These are phyloP conservation scores for Apotomis betuletana DNA, from an alignment of 2,888 invertebrate species.

Conservation along the genomic window DNA sequence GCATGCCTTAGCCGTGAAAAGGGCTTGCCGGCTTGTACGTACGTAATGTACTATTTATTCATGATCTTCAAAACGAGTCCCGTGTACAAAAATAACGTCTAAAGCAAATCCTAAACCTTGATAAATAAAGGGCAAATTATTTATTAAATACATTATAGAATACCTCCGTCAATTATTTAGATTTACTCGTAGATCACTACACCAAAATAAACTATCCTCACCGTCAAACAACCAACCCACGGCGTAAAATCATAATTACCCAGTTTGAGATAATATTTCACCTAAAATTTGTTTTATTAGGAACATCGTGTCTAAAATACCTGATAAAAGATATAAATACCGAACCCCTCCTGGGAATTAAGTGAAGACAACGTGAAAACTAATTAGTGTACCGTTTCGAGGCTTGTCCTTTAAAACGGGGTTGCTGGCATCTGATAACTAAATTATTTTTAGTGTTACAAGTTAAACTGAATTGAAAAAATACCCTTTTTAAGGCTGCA, in stretches of 20 bases:
- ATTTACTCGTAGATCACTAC: not conserved
- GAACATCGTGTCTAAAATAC: slow-evolving; percentile 18
- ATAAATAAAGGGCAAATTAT: not conserved
- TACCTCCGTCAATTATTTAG: not conserved
- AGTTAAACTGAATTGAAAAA: not conserved
- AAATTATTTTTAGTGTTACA: slow-evolving; percentile 1
- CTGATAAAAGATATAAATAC: slow-evolving; percentile 21
- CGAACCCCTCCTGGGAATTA: slow-evolving; percentile 12
- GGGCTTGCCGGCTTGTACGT: no score
- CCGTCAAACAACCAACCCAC: not conserved
- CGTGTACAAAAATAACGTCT: no score
- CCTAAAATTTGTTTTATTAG: slow-evolving; percentile 23
- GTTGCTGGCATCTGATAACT: not conserved
- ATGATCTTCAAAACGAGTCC: no score
- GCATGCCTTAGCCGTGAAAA: no score
- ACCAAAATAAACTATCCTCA: not conserved
- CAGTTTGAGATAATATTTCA: slow-evolving; percentile 17
- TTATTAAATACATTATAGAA: not conserved
- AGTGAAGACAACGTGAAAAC: slow-evolving; percentile 28
- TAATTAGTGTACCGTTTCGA: slow-evolving; percentile 23
- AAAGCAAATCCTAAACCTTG: no score
- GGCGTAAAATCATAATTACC: slow-evolving; percentile 1
- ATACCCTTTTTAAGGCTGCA: no score
- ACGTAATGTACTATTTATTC: no score
- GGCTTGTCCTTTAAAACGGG: not conserved